Conservation (phyloP, 64 coral and sea anemone species). For the Cladopsammia gracilis region DNA sequence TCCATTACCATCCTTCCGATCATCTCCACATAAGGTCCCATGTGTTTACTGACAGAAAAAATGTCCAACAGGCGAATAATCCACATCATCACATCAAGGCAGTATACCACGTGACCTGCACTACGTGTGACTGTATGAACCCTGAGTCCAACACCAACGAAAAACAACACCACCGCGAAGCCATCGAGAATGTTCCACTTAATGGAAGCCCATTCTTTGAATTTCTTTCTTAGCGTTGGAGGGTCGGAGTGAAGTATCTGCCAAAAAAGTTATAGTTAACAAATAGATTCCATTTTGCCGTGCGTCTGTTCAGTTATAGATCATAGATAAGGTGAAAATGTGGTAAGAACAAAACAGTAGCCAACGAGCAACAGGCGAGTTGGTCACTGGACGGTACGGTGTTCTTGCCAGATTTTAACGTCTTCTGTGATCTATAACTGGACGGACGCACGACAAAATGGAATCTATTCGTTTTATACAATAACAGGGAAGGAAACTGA, state of each 20-base stretch:
- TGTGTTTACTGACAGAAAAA: conserved; percentile 90
- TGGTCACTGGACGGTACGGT: no score
- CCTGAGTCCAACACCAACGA: conserved; percentile 80
- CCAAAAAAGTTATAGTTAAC: background rate
- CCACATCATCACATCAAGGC: conserved; percentile 94
- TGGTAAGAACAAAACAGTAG: no score
- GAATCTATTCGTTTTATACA: no score
- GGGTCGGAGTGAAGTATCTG: conserved; percentile 58
- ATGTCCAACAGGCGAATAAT: conserved; percentile 89
- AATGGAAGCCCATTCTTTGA: conserved; percentile 88
- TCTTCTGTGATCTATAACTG: no score
- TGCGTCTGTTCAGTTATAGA: no score
- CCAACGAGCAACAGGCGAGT: no score
- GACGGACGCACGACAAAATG: no score
- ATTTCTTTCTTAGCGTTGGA: conserved; percentile 18
- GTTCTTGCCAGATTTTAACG: no score
- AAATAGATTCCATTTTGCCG: background rate
- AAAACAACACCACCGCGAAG: conserved; percentile 83
- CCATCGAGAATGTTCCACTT: conserved; percentile 96
- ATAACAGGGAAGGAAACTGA: no score
- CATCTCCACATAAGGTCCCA: conserved; percentile 97
- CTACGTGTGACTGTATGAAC: conserved; percentile 63
- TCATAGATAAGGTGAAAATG: no score
- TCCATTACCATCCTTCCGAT: conserved; percentile 85
- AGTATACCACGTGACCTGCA: conserved; percentile 89